phyloP scores from a whole-genome alignment of 1,140 invertebrate species.

The Drosophila dunni region DNA sequence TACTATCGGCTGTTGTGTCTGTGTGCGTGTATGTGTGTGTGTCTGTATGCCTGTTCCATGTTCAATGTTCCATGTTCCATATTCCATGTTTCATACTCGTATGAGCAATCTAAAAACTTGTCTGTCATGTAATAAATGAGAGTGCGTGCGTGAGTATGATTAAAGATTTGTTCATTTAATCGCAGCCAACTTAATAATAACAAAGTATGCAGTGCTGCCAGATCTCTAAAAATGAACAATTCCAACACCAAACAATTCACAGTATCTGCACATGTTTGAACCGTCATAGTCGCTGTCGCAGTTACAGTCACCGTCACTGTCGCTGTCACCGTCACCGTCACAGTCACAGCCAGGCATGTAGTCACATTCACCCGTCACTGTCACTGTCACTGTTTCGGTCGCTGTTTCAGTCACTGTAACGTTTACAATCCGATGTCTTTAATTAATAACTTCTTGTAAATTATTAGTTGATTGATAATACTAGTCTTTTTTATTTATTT shows the following conservation, averaged over 20 bases:
- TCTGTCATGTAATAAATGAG: constrained; percentile 9
- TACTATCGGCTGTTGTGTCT: constrained; percentile 39
- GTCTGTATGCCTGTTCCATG: not conserved
- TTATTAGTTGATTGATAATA: constrained; percentile 3
- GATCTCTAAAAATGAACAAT: constrained; percentile 24
- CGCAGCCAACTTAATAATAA: constrained; percentile 17
- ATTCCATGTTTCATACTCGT: constrained; percentile 4
- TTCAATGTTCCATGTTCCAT: constrained; percentile 10
- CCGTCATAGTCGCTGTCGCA: constrained; percentile 28
- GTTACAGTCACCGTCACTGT: constrained; percentile 8
- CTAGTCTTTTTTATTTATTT: constrained; percentile 24
- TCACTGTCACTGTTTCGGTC: constrained; percentile 12
- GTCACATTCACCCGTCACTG: constrained; percentile 7
- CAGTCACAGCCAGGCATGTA: constrained; percentile 9
- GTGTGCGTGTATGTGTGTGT: constrained; percentile 7
- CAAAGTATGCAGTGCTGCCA: not conserved
- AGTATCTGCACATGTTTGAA: constrained; percentile 24
- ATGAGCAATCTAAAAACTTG: constrained; percentile 4
- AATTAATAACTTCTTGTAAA: not conserved
- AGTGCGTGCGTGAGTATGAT: not conserved
- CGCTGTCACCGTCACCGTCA: constrained; percentile 17
- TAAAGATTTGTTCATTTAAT: constrained; percentile 11
- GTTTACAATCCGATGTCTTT: constrained; percentile 15
- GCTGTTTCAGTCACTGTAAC: constrained; percentile 26
- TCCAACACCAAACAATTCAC: constrained; percentile 11